These are phyloP conservation scores for Mesoligia furuncula DNA, from an alignment of 2,888 invertebrate species.

Conservation along the genomic window DNA sequence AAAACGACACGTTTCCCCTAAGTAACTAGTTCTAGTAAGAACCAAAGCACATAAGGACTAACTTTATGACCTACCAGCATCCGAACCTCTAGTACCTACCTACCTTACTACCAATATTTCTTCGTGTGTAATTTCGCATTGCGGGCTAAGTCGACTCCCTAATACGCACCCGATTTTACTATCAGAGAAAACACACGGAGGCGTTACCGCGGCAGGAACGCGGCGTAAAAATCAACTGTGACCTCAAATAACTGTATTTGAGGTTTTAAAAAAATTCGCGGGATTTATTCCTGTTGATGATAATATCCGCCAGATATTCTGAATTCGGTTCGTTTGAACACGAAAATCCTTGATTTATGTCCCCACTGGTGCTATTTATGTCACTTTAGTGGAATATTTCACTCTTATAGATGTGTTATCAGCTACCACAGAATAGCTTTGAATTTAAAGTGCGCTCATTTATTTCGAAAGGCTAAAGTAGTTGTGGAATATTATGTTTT, in stretches of 20 bases:
- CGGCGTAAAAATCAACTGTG: background rate
- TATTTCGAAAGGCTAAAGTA: slow-evolving; percentile 1
- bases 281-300: slow-evolving; percentile 22
- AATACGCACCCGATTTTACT: slow-evolving; percentile 39
- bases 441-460: slow-evolving; percentile 36
- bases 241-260: slow-evolving; percentile 1
- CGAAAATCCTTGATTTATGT: slow-evolving; percentile 49
- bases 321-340: slow-evolving; percentile 17
- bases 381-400: slow-evolving; percentile 45
- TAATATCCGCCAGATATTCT: slow-evolving; percentile 18
- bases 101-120: slow-evolving; percentile 39
- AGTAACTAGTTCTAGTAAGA: background rate
- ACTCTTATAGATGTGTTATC: slow-evolving; percentile 49
- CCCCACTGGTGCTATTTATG: slow-evolving; percentile 25
- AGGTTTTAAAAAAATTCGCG: slow-evolving; percentile 10
- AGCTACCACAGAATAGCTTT: slow-evolving; percentile 36
- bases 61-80: slow-evolving; percentile 21
- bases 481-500: slow-evolving; percentile 18
- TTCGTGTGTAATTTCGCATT: slow-evolving; percentile 60
- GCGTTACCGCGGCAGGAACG: background rate
- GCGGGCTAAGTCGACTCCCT: slow-evolving; percentile 50
- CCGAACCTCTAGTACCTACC: background rate
- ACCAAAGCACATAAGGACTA: slow-evolving; percentile 16
- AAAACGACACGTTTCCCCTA: background rate
- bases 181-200: slow-evolving; percentile 24